A percentile compares a stretch with the other conserved stretches of the same genome.
These are phyloP conservation scores for Lutraria lutraria DNA, from an alignment of 2,888 invertebrate species.

Conservation along the genomic window DNA sequence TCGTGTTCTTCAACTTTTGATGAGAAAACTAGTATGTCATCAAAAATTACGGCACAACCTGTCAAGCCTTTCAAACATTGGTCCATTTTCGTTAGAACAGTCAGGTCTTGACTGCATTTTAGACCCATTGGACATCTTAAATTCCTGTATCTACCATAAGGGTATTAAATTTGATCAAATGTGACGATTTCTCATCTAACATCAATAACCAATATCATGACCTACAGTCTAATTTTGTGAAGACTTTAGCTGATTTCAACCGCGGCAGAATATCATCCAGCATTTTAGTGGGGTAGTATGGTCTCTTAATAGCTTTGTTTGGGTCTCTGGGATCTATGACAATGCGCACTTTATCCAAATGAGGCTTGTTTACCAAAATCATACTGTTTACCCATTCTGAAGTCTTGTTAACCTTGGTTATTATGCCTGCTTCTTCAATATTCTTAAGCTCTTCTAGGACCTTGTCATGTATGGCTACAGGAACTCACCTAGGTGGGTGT, in stretches of 20 bases:
- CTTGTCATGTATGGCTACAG: background rate
- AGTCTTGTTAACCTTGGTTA: background rate
- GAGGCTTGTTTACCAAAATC: background rate
- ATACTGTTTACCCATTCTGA: background rate
- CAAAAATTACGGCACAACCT: conserved; percentile 57
- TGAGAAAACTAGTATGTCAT: conserved; percentile 32
- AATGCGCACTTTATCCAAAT: background rate
- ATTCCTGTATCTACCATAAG: background rate
- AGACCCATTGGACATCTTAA: background rate
- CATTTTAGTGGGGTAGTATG: too few relatives aligned
- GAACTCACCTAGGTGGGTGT: background rate
- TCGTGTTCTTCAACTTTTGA: conserved; percentile 67
- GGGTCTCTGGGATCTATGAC: background rate
- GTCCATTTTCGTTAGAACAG: conserved; percentile 34
- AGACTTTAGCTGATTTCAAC: background rate
- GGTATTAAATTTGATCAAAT: background rate
- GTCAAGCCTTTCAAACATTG: conserved; percentile 56
- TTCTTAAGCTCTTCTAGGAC: background rate
- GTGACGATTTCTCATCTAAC: background rate
- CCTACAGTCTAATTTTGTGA: background rate
- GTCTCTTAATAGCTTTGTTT: too few relatives aligned
- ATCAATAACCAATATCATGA: background rate
- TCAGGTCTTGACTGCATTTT: background rate
- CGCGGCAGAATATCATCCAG: too few relatives aligned
- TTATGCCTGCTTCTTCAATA: background rate